These are phyloP conservation scores for Suillia variegata DNA, from an alignment of 2,888 invertebrate genomes.

Conservation along the genomic window DNA sequence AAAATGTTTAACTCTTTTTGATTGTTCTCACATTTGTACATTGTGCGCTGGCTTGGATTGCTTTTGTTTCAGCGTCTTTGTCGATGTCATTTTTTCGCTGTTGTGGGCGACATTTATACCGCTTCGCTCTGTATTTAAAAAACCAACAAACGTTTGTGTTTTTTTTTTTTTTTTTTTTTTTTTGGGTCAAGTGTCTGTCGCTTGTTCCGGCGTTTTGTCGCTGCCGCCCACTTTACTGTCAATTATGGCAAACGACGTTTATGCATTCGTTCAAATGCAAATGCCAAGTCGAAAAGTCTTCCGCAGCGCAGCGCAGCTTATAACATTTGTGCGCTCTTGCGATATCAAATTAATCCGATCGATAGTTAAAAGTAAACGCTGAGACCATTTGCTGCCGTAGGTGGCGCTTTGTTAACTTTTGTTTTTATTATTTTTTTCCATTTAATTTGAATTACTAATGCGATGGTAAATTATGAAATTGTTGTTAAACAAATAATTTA, in stretches of 20 bases:
- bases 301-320: too few species aligned
- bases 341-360: neutral
- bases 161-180: too few species aligned
- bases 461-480: neutral
- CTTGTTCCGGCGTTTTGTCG: neutral
- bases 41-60: neutral
- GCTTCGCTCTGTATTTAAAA: neutral
- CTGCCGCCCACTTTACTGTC: neutral
- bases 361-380: neutral
- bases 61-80: neutral
- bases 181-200: slow-evolving; percentile 2
- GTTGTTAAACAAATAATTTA: too few species aligned
- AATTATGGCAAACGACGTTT: neutral
- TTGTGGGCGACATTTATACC: neutral
- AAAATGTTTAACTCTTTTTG: too few species aligned
- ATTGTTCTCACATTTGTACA: neutral
- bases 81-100: neutral
- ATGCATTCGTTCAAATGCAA: neutral
- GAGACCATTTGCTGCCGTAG: neutral
- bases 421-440: too few species aligned
- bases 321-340: too few species aligned
- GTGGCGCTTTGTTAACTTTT: neutral
- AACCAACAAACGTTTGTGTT: too few species aligned
- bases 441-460: too few species aligned
- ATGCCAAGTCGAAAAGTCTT: neutral